Conservation (phyloP, 1,140 invertebrate genomes). For the Caerostris extrusa region DNA sequence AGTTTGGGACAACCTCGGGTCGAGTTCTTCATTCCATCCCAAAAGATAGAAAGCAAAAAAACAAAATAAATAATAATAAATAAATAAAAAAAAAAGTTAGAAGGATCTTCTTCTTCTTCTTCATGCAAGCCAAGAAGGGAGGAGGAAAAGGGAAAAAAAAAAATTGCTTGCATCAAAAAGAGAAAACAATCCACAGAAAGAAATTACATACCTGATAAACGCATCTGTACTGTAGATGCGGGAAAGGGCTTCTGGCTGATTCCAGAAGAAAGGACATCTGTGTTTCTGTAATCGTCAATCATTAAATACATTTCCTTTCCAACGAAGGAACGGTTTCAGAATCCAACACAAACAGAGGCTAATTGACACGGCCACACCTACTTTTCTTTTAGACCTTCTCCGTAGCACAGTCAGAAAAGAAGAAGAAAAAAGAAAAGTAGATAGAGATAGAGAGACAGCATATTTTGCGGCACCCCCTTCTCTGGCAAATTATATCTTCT, state of each 20-base stretch:
- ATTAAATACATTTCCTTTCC: constrained; percentile 60
- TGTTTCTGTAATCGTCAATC: constrained; percentile 75
- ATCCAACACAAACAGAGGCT: constrained; percentile 73
- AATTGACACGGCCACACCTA: constrained; percentile 75
- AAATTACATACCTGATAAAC: constrained; percentile 67
- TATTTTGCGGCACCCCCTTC: constrained; percentile 72
- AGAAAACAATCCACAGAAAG: constrained; percentile 55
- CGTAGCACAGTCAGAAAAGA: neutral
- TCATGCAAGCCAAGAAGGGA: neutral
- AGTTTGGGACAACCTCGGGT: constrained; percentile 57
- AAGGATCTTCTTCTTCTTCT: no score
- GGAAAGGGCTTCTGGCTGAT: constrained; percentile 67
- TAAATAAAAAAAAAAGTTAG: no score
- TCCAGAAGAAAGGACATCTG: constrained; percentile 58
- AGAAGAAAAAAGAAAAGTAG: neutral
- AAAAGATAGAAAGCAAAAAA: neutral
- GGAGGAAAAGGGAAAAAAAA: neutral
- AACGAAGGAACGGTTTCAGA: constrained; percentile 35
- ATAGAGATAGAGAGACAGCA: constrained; percentile 33
- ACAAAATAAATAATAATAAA: no score
- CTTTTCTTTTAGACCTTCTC: neutral
- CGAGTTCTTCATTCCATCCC: constrained; percentile 5
- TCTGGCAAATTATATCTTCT: constrained; percentile 62
- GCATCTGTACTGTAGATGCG: neutral
- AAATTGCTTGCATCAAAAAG: neutral